phyloP scores from a whole-genome alignment of 2,113 vertebrate genomes.

The Python bivittatus region DNA sequence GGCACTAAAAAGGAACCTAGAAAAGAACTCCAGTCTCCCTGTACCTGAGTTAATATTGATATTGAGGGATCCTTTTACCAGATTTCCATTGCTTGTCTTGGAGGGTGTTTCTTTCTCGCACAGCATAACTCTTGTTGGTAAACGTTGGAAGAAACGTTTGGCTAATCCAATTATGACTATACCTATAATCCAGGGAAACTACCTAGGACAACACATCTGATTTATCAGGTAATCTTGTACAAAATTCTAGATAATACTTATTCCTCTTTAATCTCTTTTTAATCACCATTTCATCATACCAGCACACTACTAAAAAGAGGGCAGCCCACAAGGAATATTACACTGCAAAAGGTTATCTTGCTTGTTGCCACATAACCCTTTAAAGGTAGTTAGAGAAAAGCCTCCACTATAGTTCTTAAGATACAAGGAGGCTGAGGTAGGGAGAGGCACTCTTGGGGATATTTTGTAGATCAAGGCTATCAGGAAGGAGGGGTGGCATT shows the following conservation, averaged over 20 bases:
- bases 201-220: too few species aligned
- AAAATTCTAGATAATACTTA: not conserved
- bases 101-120: not conserved
- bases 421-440: not conserved
- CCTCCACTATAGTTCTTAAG: not conserved
- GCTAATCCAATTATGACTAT: not conserved
- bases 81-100: not conserved
- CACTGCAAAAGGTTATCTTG: not conserved
- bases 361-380: not conserved
- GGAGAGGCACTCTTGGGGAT: not conserved
- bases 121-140: not conserved
- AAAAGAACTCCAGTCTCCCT: not conserved
- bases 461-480: too few species aligned
- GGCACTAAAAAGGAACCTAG: too few species aligned
- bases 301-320: not conserved
- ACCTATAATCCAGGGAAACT: not conserved
- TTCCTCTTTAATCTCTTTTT: not conserved
- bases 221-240: not conserved
- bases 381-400: not conserved
- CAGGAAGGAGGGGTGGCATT: too few species aligned
- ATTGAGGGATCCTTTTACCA: not conserved
- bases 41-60: not conserved
- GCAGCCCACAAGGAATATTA: too few species aligned
- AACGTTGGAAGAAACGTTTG: not conserved
- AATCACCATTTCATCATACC: not conserved